phyloP scores from a whole-genome alignment of 1,140 invertebrate species.

The Charaxes varanes region DNA sequence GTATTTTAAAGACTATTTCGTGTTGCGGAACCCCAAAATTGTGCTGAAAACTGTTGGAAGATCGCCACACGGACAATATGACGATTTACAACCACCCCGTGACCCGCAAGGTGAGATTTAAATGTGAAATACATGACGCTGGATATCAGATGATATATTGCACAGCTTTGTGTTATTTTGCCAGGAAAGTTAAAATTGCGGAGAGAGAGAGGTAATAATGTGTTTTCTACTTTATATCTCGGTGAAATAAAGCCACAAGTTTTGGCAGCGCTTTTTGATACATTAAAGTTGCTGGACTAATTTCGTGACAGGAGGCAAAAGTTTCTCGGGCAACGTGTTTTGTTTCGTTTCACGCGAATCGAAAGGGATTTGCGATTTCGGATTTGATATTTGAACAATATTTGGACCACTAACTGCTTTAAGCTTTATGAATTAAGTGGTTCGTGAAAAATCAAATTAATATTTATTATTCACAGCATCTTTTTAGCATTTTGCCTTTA shows the following conservation, averaged over 20 bases:
- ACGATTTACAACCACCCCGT: constrained; percentile 22
- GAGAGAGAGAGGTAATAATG: constrained; percentile 13
- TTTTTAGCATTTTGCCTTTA: too few relatives aligned
- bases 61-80: constrained; percentile 22
- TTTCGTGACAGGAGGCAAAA: constrained; percentile 4
- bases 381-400: too few relatives aligned
- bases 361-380: too few relatives aligned
- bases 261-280: constrained; percentile 2
- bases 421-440: too few relatives aligned
- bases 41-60: constrained; percentile 21
- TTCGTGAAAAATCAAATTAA: too few relatives aligned
- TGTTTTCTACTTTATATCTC: constrained; percentile 6
- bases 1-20: too few relatives aligned
- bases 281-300: constrained; percentile 1
- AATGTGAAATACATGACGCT: constrained; percentile 19
- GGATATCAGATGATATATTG: constrained; percentile 19
- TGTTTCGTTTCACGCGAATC: too few relatives aligned
- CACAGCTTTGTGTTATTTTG: constrained; percentile 11
- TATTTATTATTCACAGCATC: too few relatives aligned
- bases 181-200: constrained; percentile 7
- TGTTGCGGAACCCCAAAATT: constrained; percentile 12
- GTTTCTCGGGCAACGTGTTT: background rate
- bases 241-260: constrained; percentile 4
- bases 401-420: too few relatives aligned
- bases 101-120: constrained; percentile 20